Evolutionary conservation across 2,113 vertebrate genomes (phyloP), one percentile per base, ranked within the genome.

Genomic region (Pyxicephalus adspersus): DNA sequence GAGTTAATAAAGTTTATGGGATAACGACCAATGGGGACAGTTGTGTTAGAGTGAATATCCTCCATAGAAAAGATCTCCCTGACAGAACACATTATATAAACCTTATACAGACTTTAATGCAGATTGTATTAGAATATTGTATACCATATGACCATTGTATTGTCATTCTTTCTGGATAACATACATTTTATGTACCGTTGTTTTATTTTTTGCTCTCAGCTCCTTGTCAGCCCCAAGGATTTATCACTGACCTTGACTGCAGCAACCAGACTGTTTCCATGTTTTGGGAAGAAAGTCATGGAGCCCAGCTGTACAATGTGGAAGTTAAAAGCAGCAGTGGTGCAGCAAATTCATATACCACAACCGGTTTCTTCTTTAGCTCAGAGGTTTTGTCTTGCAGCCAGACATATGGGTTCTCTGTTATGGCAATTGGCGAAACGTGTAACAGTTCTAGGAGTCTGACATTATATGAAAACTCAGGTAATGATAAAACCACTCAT

Each of bases 371-470:
- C 18, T 65, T 23, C 76, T 77, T 66, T 17, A 29, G 26, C n/a
- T 75, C 72, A 17, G 17, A 77, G 31, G 60, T 23, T 31, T 52
- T 77, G 52, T 29, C 23, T 17, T 77, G 76, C 55, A 51, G 76
- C 3, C 50, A 65, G 26, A 66, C 25, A 4, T 77, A 77, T 9
- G 50, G 63, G 13, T 77, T 77, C 66, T 34, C 61, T 55, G 63
- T 77, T 17, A 20, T 34, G 50, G 76, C 76, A 22, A 54, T 66
- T 22, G 63, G 76, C 22, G 20, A 19, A 34, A 65, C 26, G 3
- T 77, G 76, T 23, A 77, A 77, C 51, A 66, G 76, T n/a, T 77
- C 76, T 3, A 66, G 23, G 23, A 77, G 76, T 64, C 63, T 65
- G 20, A 66, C 76, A 2, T 5, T 52, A 5, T 65, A 65, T 55